Evolutionary conservation across 2,113 vertebrate species (phyloP).

Genomic region (Callaeas wilsoni): DNA sequence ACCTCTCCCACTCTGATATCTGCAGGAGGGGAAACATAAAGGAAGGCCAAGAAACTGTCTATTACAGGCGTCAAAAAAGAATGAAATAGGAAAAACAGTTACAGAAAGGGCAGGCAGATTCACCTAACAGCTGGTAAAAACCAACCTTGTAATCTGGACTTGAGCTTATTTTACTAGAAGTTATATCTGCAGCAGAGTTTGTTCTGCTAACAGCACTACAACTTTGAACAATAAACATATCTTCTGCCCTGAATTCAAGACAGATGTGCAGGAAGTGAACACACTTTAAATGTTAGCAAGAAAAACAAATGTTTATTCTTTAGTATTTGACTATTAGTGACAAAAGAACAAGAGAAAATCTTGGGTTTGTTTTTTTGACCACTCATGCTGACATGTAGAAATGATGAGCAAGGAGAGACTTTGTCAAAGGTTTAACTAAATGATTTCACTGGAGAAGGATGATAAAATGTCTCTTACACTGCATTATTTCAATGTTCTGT

Average conservation of each 20-base stretch:
- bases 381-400: neutral
- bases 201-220: neutral
- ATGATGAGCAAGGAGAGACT: neutral
- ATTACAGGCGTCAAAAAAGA: neutral
- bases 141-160: neutral
- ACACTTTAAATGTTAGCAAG: neutral
- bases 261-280: neutral
- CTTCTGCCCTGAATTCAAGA: constrained; percentile 1
- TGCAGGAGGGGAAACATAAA: fast-evolving
- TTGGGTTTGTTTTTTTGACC: neutral
- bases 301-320: constrained; percentile 21
- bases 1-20: neutral
- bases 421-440: neutral
- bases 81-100: neutral
- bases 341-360: neutral
- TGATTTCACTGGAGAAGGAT: neutral
- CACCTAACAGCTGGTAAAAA: neutral
- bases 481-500: neutral
- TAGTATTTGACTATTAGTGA: neutral
- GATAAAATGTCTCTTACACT: neutral
- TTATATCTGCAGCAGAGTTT: neutral
- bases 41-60: neutral
- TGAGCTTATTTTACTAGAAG: neutral
- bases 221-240: neutral
- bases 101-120: neutral